These are phyloP conservation scores for Discoglossus pictus DNA, from an alignment of 2,797 vertebrate genomes.

Conservation along the genomic window DNA sequence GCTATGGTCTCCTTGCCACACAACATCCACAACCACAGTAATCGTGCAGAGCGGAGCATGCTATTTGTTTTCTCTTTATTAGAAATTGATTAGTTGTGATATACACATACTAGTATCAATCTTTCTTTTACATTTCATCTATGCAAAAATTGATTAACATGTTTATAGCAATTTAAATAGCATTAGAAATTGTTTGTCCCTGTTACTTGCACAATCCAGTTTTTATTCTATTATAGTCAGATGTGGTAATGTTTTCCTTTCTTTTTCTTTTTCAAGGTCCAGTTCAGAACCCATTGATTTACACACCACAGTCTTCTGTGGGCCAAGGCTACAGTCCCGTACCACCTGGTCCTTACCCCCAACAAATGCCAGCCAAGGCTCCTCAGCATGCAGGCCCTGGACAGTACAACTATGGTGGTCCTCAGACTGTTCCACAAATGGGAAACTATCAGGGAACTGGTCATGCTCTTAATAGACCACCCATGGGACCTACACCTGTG, in stretches of 20 bases:
- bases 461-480: conserved; percentile 74
- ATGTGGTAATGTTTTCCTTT: conserved; percentile 5
- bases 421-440: conserved; percentile 72
- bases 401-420: conserved; percentile 73
- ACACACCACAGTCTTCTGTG: conserved; percentile 62
- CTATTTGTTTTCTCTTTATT: no score
- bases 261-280: conserved; percentile 76
- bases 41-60: no score
- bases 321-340: conserved; percentile 71
- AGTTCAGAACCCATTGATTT: conserved; percentile 78
- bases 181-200: no score
- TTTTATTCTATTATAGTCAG: no score
- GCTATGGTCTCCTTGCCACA: no score
- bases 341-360: conserved; percentile 71
- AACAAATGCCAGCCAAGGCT: conserved; percentile 74
- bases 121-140: no score
- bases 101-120: background rate
- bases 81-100: no score
- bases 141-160: no score
- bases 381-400: conserved; percentile 69
- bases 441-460: conserved; percentile 74
- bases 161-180: no score
- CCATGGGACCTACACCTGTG: conserved; percentile 64
- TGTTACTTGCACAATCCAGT: no score
- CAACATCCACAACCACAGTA: no score